Conservation (phyloP, 2,888 invertebrate species). For the Acrocyrtus sp. region DNA sequence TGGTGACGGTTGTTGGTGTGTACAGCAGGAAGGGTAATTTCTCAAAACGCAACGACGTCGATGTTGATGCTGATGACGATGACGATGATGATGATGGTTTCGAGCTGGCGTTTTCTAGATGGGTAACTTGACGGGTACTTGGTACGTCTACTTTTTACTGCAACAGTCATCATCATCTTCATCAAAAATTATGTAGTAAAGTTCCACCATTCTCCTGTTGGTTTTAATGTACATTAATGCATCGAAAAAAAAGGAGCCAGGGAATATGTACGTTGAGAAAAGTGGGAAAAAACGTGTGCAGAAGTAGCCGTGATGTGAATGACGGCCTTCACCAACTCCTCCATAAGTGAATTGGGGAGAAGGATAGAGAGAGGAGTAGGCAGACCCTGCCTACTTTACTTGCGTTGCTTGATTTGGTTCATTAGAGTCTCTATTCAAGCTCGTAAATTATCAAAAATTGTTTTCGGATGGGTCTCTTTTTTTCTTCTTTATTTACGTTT, state of each 20-base stretch:
- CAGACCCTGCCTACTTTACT: conserved; percentile 26
- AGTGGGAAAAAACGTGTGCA: conserved; percentile 21
- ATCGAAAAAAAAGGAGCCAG: background rate
- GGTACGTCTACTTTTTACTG: too few species aligned
- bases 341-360: too few species aligned
- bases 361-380: too few species aligned
- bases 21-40: conserved; percentile 36
- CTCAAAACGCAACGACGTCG: conserved; percentile 31
- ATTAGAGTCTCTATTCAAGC: conserved; percentile 61
- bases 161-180: too few species aligned
- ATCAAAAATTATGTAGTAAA: too few species aligned
- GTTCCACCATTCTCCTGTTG: conserved; percentile 2
- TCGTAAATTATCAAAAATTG: conserved; percentile 61
- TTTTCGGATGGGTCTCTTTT: conserved; percentile 56
- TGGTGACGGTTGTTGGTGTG: conserved; percentile 12
- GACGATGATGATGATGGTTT: conserved; percentile 28
- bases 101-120: too few species aligned
- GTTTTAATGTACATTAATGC: conserved; percentile 20
- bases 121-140: too few species aligned
- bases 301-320: conserved; percentile 8
- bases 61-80: background rate
- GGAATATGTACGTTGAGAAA: background rate
- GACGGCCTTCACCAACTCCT: conserved; percentile 34
- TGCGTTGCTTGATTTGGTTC: conserved; percentile 59
- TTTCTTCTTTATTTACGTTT: conserved; percentile 28